Percentiles rank a stretch among this genome's conserved stretches.
Conservation (phyloP, 2,113 vertebrate genomes). For the Noctilio leporinus region DNA sequence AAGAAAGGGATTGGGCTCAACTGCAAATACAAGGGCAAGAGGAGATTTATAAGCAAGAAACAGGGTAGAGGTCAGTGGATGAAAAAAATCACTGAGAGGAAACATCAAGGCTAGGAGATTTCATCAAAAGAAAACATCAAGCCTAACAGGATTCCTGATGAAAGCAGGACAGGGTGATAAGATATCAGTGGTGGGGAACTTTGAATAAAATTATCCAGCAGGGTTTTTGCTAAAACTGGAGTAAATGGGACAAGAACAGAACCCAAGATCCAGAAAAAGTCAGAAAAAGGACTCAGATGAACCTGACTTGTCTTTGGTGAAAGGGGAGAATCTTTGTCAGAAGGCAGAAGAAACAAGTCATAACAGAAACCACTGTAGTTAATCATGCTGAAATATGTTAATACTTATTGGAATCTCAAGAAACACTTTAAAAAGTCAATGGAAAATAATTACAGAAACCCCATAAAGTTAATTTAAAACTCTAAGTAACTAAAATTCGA, state of each 20-base stretch:
- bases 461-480: background rate
- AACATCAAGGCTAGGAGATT: background rate
- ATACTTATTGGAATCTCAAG: background rate
- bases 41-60: background rate
- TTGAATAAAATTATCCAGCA: background rate
- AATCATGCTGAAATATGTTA: background rate
- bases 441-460: background rate
- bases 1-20: background rate
- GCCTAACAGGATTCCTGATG: background rate
- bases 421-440: background rate
- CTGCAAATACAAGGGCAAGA: background rate
- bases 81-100: background rate
- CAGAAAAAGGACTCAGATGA: background rate
- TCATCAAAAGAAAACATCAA: background rate
- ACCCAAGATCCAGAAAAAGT: background rate
- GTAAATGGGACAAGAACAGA: background rate
- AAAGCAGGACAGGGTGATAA: background rate
- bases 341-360: background rate
- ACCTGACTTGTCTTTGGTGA: background rate
- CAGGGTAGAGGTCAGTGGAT: background rate
- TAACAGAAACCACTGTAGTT: background rate
- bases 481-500: background rate
- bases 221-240: background rate
- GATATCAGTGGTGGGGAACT: background rate
- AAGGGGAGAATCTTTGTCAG: background rate